phyloP scores from a whole-genome alignment of 2,888 invertebrate genomes.

The Cheilosia scutellata region DNA sequence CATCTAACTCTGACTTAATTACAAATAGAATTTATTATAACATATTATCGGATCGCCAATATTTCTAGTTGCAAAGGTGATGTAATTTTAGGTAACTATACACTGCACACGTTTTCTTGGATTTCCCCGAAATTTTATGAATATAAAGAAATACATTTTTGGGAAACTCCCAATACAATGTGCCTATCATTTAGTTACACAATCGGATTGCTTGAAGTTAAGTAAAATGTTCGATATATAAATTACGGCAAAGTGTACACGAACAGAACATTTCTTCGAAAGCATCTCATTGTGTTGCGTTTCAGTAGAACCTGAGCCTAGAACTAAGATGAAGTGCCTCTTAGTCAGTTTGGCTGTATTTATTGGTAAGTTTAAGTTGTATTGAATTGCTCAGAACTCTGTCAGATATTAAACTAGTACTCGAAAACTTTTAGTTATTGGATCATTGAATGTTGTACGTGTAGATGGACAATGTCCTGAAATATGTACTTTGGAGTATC shows the following conservation, averaged over 20 bases:
- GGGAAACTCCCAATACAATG: too few relatives aligned
- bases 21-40: not conserved
- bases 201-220: too few relatives aligned
- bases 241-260: not conserved
- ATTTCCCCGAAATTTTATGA: too few relatives aligned
- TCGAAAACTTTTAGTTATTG: not conserved
- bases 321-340: not conserved
- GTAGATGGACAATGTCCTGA: not conserved
- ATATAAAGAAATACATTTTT: too few relatives aligned
- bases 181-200: too few relatives aligned
- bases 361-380: not conserved
- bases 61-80: not conserved
- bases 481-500: not conserved
- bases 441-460: not conserved
- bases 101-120: not conserved
- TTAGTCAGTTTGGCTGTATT: not conserved
- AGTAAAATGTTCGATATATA: not conserved
- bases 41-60: not conserved
- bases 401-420: not conserved
- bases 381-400: not conserved
- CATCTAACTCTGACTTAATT: not conserved
- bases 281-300: not conserved
- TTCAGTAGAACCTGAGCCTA: too few relatives aligned
- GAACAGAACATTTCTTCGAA: not conserved
- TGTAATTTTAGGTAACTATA: not conserved